A percentile compares a stretch with the other conserved stretches of the same genome.
Conservation (phyloP, 2,797 vertebrate genomes). For the Threskiornis aethiopicus region DNA sequence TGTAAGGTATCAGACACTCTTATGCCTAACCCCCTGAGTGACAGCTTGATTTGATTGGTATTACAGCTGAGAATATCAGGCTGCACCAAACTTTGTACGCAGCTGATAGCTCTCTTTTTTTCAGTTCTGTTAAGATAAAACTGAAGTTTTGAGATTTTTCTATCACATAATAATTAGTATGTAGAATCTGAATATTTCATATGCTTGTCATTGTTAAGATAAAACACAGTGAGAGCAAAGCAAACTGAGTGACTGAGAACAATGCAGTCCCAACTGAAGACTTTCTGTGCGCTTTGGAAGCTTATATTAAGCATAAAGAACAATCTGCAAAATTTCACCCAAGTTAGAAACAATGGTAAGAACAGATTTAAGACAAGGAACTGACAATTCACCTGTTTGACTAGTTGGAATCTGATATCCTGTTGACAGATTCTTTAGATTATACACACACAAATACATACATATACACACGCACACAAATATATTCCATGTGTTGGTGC, state of each 20-base stretch:
- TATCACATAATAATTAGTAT: not conserved
- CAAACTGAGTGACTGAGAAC: not conserved
- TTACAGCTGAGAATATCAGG: not conserved
- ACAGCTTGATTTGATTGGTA: not conserved
- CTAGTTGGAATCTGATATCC: not conserved
- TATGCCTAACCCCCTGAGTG: not conserved
- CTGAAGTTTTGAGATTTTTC: not conserved
- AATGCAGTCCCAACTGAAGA: not conserved
- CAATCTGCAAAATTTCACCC: not conserved
- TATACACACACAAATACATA: rapidly evolving
- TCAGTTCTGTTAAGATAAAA: not conserved
- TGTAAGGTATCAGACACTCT: not conserved
- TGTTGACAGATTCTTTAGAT: not conserved
- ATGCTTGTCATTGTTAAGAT: not conserved
- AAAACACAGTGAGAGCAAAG: not conserved
- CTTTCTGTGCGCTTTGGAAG: not conserved
- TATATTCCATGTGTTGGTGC: not conserved
- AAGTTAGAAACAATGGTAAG: not conserved
- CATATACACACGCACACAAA: no score
- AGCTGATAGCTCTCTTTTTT: not conserved
- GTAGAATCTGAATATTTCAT: not conserved
- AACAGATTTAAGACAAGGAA: not conserved
- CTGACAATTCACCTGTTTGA: not conserved
- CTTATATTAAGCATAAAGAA: not conserved
- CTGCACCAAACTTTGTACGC: not conserved